Base-by-base conservation (phyloP, 2,888 invertebrate genomes). In the Cantharis flavilabris region DNA sequence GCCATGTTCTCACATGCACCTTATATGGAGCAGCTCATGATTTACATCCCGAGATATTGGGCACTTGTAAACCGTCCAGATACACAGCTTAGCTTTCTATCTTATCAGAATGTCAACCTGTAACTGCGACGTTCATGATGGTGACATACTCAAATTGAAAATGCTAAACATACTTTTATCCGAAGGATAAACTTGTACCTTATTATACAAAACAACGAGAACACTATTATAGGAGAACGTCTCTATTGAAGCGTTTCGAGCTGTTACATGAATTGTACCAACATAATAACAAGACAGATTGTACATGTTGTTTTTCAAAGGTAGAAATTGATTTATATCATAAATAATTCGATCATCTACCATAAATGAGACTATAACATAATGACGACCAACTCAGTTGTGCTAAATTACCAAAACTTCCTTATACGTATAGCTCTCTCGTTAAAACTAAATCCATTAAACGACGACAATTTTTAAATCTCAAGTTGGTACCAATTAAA, bases 1-100 rank as follows among this genome's bases (percentile, higher is more conserved):
- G 80, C 81, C 81, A 76, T 81, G 83, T 82, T 82, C 83, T 83
- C 83, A 82, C 83, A 82, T 82, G 76, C 77, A 76, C 87, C 86
- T 83, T 87, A 87, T 87, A 86, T 85, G 87, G 87, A 84, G 83
- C 85, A 84, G 80, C 81, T 83, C 85, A 87, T 87, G 87, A 88
- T 88, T 88, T 87, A 88, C 86, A 84, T 84, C 77, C 82, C 83
- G 82, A 85, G 88, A 88, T 88, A 88, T 87, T 86, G 86, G 87
- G 85, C 85, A 83, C 86, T 86, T 87, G 87, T 87, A 86, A 85
- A 85, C 83, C 82, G 84, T 84, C 83, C 83, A 78, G 85, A 86
- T 86, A 86, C 86, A 85, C 84, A 84, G 84, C 85, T 85, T 85
- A 82, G 85, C 84, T 86, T 85, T 86, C 83, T 87, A 87, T 87